Evolutionary conservation across 2,797 vertebrate genomes (phyloP), one percentile per base, ranked within the genome.

Genomic region (Ispidina lecontei): DNA sequence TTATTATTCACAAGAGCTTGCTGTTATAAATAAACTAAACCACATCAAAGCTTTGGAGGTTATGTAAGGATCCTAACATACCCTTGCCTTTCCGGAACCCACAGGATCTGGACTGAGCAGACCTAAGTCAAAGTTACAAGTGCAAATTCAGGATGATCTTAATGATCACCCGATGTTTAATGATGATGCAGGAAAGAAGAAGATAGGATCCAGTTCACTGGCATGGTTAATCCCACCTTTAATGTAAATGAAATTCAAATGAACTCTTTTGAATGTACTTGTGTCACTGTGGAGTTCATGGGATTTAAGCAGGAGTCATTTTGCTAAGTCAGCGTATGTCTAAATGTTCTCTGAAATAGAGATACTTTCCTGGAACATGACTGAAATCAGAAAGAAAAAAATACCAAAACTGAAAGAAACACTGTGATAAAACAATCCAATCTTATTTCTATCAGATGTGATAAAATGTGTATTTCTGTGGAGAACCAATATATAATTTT

Each of bases 1-100:
- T 90, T 79, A 59, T 90, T 92, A 91, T 93, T 90, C 91, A 63
- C 41, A 89, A 94, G 56, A 89, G 47, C 28, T 60, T 68, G 37
- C 62, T 67, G 89, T 82, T 94, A 92, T 92, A 96, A 97, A 97
- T 92, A 97, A 94, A 95, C 81, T 35, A 80, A 90, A 65, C 84
- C 85, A 91, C 93, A 95, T 95, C 85, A 96, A 96, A 96, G 90
- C 71, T 14, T 41, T 2, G 4, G 84, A 92, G 76, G 84, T 96
- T 96, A 92, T 80, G 46, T 88, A 95, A 96, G 89, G 82, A 73
- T 88, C 52, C 68, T 76, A 74, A 84, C 25, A 43, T 25, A 89
- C 22, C 25, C 63, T 41, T 84, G 67, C 49, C 65, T 91, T 93
- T 95, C 33, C 75, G 82, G 86, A 89, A 33, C 29, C 37, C 73